Evolutionary conservation across 2,113 vertebrate species (phyloP), one percentile per base, ranked within the genome.

Genomic region (Cyprinus carpio): DNA sequence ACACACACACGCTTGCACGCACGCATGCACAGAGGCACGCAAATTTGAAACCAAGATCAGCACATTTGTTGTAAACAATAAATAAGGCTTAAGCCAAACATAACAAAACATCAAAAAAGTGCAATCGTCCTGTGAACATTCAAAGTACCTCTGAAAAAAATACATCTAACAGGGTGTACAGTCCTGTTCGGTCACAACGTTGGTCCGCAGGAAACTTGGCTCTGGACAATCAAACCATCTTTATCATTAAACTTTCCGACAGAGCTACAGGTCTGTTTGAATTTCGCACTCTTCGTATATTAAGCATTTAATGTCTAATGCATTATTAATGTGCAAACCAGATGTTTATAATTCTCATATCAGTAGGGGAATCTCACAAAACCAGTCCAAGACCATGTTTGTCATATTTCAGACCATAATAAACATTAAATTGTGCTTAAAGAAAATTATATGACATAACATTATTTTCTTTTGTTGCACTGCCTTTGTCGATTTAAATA

Each of bases 21-120:
- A 77, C 3, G 1, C 51, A 15, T 25, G 2, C 51, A 15, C 62
- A 29, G 11, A 65, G 25, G 62, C 62, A 71, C 29, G 67, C 18
- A 76, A 31, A 72, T 56, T 64, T 43, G 6, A 54, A 84, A 81
- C 18, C 54, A 87, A 51, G 72, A 54, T 81, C 40, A 51, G 51
- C 69, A 81, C 64, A 69, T 62, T 84, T 84, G 85, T 84, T 87
- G 85, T 91, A 79, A 82, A 86, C 85, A 93, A 92, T 85, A 90
- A 92, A 91, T 91, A 92, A 90, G 89, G 87, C 88, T 79, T 81
- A 51, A 78, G 87, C 34, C 79, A 84, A 87, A 91, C 62, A 87
- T 43, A 86, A 29, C 7, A 78, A 79, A 46, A 54, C 31, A 69
- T 27, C 51, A 75, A 31, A 89, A 90, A 88, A 87, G 88, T 91